Conservation (phyloP, 2,888 invertebrate genomes). For the Ferdinandea cuprea region DNA sequence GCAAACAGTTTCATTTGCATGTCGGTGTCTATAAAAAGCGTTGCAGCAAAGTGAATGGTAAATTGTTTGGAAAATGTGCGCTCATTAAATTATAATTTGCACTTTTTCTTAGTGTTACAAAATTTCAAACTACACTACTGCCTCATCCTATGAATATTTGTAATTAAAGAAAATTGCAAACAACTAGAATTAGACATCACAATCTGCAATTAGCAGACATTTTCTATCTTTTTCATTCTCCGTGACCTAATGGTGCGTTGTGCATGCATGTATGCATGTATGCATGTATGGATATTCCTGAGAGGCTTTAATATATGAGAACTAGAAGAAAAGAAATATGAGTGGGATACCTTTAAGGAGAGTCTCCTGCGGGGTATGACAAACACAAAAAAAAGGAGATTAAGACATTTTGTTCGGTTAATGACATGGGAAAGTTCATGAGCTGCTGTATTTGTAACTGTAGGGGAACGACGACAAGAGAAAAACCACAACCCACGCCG, state of each 20-base stretch:
- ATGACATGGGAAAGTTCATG: conserved; percentile 72
- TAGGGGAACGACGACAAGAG: conserved; percentile 11
- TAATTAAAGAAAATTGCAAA: conserved; percentile 67
- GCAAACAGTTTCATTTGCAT: conserved; percentile 54
- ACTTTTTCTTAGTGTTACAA: conserved; percentile 54
- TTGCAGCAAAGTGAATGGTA: conserved; percentile 48
- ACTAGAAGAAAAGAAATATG: conserved; percentile 39
- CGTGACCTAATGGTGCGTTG: conserved; percentile 62
- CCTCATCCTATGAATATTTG: conserved; percentile 34
- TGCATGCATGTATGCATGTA: conserved; percentile 4
- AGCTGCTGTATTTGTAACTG: conserved; percentile 35
- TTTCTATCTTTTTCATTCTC: conserved; percentile 32
- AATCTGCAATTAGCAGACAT: conserved; percentile 60
- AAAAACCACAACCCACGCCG: conserved; percentile 17
- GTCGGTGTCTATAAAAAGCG: conserved; percentile 19
- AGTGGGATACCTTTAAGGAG: conserved; percentile 18
- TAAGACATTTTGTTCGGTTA: conserved; percentile 68
- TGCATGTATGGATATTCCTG: conserved; percentile 8
- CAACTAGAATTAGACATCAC: conserved; percentile 64
- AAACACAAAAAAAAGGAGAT: conserved; percentile 34
- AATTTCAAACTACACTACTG: conserved; percentile 25
- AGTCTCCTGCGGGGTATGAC: conserved; percentile 36
- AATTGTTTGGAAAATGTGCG: conserved; percentile 70
- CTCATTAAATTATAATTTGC: conserved; percentile 73
- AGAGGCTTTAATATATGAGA: conserved; percentile 37